Base-by-base conservation (phyloP, 2,113 vertebrate genomes). In the Loxodonta africana region DNA sequence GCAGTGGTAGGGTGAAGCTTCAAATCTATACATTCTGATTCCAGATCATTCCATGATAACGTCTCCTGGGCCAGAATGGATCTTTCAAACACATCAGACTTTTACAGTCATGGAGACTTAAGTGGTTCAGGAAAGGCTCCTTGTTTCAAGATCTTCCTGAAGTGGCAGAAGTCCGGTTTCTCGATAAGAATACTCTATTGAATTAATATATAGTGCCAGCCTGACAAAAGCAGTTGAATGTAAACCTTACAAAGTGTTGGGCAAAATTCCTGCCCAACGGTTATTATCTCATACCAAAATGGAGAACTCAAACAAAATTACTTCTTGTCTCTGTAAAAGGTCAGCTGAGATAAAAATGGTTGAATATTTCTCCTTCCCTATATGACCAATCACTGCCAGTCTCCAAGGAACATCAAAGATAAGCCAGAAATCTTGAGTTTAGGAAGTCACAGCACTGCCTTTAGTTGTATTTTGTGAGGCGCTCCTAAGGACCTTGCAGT, bases 281-380 rank as follows among this genome's bases (percentile, higher is more conserved):
- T 90, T 97, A 83, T 15, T 85, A 91, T 91, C 67, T 60, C 20
- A 26, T 25, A n/a, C 90, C 63, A 28, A 95, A 95, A 95, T 44
- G 65, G 77, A 95, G 25, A 92, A 90, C 65, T 76, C 62, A 83
- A 71, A 65, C 74, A 92, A 96, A 97, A 97, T 96, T 80, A 94
- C 78, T 94, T 94, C 85, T 90, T 94, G 51, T 96, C 71, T 96
- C 63, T 95, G 62, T 53, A 88, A 95, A 93, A 92, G 78, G 48
- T 94, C 90, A 94, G 83, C 37, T n/a, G 62, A 92, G 94, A 90
- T 90, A 93, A 96, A 95, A 95, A 95, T 67, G 76, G 51, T 90
- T 94, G 94, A 88, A 71, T 93, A 92, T 91, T 90, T 85, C 73
- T 81, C 63, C 73, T 90, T 69, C n/a, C 74, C 41, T 86, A 5